phyloP scores from a whole-genome alignment of 2,113 vertebrate species.

The Mirounga angustirostris region DNA sequence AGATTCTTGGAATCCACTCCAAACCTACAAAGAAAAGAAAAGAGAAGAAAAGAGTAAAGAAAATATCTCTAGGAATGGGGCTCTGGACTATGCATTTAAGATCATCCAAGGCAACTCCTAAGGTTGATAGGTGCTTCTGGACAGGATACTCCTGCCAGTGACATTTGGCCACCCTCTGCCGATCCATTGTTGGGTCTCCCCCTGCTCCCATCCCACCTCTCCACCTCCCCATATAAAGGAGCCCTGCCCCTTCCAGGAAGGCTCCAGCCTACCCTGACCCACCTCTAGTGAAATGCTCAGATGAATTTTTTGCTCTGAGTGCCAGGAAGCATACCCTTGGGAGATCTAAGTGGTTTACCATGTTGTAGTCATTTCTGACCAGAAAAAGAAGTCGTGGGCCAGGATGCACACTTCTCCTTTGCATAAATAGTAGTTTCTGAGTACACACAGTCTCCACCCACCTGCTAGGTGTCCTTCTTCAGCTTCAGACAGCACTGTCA shows the following conservation, averaged over 20 bases:
- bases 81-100: neutral
- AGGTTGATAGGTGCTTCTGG: neutral
- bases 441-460: neutral
- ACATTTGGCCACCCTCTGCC: neutral
- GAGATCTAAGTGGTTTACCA: neutral
- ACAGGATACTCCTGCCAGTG: neutral
- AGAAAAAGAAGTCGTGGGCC: neutral
- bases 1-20: neutral
- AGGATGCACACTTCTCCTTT: neutral
- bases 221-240: neutral
- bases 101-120: neutral
- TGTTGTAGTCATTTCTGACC: neutral
- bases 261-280: neutral
- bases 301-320: neutral
- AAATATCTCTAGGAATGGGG: neutral
- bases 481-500: accelerated
- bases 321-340: neutral
- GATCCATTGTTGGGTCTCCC: neutral
- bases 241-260: neutral
- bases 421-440: neutral
- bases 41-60: neutral
- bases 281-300: neutral
- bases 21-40: neutral
- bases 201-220: neutral
- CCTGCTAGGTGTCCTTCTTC: neutral